Evolutionary conservation across 2,888 invertebrate species (phyloP), one percentile per base, ranked within the genome.

Genomic region (Acheta domesticus): DNA sequence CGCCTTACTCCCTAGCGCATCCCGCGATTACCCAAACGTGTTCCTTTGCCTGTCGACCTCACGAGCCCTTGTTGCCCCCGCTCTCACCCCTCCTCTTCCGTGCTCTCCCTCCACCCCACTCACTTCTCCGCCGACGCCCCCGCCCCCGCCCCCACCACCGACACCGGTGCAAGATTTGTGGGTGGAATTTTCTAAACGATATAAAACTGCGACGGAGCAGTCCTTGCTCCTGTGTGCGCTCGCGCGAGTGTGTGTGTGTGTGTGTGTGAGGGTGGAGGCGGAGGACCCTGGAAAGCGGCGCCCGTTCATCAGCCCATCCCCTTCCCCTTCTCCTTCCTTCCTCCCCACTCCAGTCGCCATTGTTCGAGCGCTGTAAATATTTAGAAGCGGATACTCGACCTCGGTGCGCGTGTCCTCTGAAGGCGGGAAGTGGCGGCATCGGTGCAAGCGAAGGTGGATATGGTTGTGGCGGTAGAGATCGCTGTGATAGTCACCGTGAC

Each of bases 121-220:
- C 62, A 12, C 62, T 19, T 11, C 62, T 4, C 62, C 1, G 3
- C 62, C 62, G n/a, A 62, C n/a, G 1, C 16, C 11, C 4, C n/a
- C 4, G 1, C 16, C 11, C 4, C n/a, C 4, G 62, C 62, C n/a
- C 11, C 62, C 8, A 62, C 62, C 62, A 8, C 62, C 16, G 4
- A 14, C 16, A 1, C 11, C n/a, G 16, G 16, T 62, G 16, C 62
- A 62, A 62, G 62, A 62, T 62, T 62, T 62, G 62, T 62, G 62
- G n/a, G 62, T 19, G 62, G 62, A 62, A 62, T 62, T 62, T 62
- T 62, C 62, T 62, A 62, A 62, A 62, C 62, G 62, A 62, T 62
- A 62, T 62, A 62, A 14, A 62, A 14, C 62, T 62, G 16, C 62
- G n/a, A 5, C 62, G 62, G 62, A 62, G 62, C 11, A 62, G 62